A percentile compares a stretch with the other conserved stretches of the same genome.
phyloP scores from a whole-genome alignment of 53 echinoderm and acorn worm species.

The Hippasteria phrygiana region DNA sequence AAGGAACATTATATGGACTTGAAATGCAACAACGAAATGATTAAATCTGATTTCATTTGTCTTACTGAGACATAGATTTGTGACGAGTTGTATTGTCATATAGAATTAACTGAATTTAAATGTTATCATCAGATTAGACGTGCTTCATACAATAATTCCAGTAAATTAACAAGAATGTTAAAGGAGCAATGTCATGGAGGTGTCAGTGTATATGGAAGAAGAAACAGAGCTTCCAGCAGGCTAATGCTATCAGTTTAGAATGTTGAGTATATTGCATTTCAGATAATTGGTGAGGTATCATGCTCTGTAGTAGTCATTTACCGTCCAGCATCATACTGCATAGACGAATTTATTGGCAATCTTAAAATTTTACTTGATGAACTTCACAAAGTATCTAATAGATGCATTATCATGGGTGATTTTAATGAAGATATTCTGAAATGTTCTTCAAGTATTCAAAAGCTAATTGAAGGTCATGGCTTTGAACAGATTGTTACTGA shows the following conservation, averaged over 20 bases:
- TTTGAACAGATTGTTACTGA: too few species aligned
- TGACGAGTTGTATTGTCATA: neutral
- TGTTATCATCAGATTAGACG: conserved; percentile 23
- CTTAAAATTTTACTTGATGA: neutral
- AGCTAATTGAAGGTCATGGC: neutral
- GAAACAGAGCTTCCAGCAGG: conserved; percentile 2
- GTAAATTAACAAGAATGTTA: neutral
- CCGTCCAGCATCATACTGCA: neutral
- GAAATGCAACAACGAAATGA: conserved; percentile 49
- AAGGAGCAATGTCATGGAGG: too few species aligned
- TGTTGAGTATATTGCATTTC: conserved; percentile 30
- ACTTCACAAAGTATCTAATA: too few species aligned
- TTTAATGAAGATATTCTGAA: too few species aligned
- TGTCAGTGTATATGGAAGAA: neutral
- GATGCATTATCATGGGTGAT: too few species aligned
- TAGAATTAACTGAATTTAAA: too few species aligned
- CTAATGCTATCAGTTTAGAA: neutral
- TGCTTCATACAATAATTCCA: neutral
- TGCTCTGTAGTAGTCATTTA: conserved; percentile 14
- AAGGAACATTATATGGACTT: conserved; percentile 57
- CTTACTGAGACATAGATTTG: conserved; percentile 60
- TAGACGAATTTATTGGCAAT: neutral
- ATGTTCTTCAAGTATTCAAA: too few species aligned
- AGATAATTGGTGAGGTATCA: conserved; percentile 11
- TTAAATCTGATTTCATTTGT: too few species aligned